Percentiles rank a stretch among this genome's conserved stretches.
Evolutionary conservation across 23 tunicate genomes (phyloP).

Genomic region (Styela plicata): DNA sequence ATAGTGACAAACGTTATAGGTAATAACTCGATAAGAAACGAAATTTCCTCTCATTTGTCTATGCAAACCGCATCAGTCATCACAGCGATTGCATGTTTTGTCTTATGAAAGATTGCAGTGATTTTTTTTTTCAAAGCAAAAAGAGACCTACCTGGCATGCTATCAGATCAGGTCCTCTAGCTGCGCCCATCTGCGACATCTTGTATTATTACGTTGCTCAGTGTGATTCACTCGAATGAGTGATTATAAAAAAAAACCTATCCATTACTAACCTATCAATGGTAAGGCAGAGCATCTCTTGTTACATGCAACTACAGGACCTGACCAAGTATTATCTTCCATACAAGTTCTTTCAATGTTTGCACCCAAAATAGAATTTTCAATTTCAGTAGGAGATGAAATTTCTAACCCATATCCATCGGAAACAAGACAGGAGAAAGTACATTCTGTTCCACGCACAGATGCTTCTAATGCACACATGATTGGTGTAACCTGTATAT

Average conservation of each 20-base stretch:
- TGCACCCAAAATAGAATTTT: neutral
- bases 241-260: neutral
- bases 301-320: neutral
- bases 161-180: too few relatives aligned
- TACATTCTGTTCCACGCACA: constrained; percentile 11
- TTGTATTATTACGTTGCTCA: too few relatives aligned
- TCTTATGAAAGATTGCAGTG: too few relatives aligned
- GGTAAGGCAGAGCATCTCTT: constrained; percentile 21
- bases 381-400: neutral
- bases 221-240: too few relatives aligned
- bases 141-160: too few relatives aligned
- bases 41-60: too few relatives aligned
- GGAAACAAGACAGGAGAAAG: constrained; percentile 1
- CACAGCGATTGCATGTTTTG: too few relatives aligned
- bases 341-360: neutral
- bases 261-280: neutral
- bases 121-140: too few relatives aligned
- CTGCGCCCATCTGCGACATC: too few relatives aligned
- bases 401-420: constrained; percentile 18
- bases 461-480: neutral
- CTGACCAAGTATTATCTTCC: constrained; percentile 15
- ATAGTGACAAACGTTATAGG: too few relatives aligned
- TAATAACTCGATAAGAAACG: too few relatives aligned
- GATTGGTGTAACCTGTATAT: neutral
- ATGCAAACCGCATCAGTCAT: too few relatives aligned